Base-by-base conservation (phyloP, 1,140 invertebrate genomes). In the Oreohelix idahoensis region DNA sequence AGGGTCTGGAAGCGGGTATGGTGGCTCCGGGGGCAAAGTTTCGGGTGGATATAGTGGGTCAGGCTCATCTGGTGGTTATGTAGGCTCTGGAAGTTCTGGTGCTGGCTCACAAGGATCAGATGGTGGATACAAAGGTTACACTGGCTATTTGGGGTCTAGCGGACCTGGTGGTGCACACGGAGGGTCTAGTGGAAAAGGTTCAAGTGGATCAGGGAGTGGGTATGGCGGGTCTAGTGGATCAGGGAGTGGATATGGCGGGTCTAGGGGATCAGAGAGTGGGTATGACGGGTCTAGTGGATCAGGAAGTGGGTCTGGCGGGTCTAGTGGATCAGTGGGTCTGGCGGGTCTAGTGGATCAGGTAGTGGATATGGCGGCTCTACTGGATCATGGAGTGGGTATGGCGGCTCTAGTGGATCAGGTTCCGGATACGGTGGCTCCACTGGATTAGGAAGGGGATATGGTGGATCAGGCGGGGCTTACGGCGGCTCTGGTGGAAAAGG, bases 301-400 rank as follows among this genome's bases (percentile, higher is more conserved):
- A 70, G 10, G 15, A 70, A 29, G 66, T 70, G 66, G 66, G 11
- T 70, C 66, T 70, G 15, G 29, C 17, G 29, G 66, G 10, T 29
- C 66, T n/a, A 29, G 66, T 70, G 66, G 66, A 17, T 70, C 66
- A 11, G 66, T 70, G 66, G 66, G 11, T 70, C 15, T 70, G 66
- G 66, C 15, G 29, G 15, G 32, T 11, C 15, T n/a, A 32, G 66
- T 70, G 66, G 66, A 17, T 70, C 66, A 17, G n/a, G n/a, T n/a
- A n/a, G n/a, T n/a, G n/a, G n/a, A n/a, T n/a, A n/a, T n/a, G n/a
- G n/a, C n/a, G n/a, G n/a, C n/a, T n/a, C n/a, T n/a, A n/a, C n/a
- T n/a, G 66, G 66, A 70, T 11, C 17, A 15, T 29, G 17, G 29
- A 29, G 66, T 70, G 66, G 66, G 11, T 17, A 17, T 15, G 66